A percentile compares a stretch with the other conserved stretches of the same genome.
These are phyloP conservation scores for Epizoanthus scotinus DNA, from an alignment of 92 coral and sea anemone genomes.

Conservation along the genomic window DNA sequence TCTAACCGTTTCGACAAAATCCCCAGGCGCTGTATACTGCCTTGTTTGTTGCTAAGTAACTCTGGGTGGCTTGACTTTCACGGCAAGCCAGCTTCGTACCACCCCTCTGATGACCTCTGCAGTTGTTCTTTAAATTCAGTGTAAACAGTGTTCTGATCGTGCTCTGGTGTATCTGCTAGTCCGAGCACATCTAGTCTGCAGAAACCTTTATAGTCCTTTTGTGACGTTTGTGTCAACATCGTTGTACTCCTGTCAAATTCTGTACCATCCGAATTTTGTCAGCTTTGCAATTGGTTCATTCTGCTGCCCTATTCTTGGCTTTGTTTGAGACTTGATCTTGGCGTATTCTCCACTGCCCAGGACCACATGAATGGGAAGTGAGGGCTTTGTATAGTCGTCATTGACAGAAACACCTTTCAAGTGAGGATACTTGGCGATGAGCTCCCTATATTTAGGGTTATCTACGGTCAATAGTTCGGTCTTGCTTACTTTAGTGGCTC, in stretches of 20 bases:
- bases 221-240: constrained; percentile 53
- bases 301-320: constrained; percentile 44
- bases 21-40: constrained; percentile 47
- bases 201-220: constrained; percentile 46
- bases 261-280: constrained; percentile 54
- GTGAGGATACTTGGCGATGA: constrained; percentile 47
- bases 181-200: constrained; percentile 59
- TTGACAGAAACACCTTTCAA: constrained; percentile 50
- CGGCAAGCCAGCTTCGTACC: constrained; percentile 63
- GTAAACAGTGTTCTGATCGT: constrained; percentile 50
- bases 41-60: constrained; percentile 54
- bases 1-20: constrained; percentile 45
- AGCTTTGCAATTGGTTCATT: constrained; percentile 48
- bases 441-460: constrained; percentile 57
- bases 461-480: constrained; percentile 62
- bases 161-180: constrained; percentile 48
- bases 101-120: constrained; percentile 53
- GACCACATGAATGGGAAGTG: constrained; percentile 41
- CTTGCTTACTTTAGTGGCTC: constrained; percentile 60
- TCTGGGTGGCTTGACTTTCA: constrained; percentile 61
- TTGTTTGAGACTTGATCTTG: constrained; percentile 45
- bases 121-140: constrained; percentile 53
- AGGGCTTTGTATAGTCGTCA: constrained; percentile 50
- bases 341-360: constrained; percentile 58
- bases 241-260: constrained; percentile 31